A percentile compares a stretch with the other conserved stretches of the same genome.
These are phyloP conservation scores for Pelobates fuscus DNA, from an alignment of 2,113 vertebrate genomes.

Conservation along the genomic window DNA sequence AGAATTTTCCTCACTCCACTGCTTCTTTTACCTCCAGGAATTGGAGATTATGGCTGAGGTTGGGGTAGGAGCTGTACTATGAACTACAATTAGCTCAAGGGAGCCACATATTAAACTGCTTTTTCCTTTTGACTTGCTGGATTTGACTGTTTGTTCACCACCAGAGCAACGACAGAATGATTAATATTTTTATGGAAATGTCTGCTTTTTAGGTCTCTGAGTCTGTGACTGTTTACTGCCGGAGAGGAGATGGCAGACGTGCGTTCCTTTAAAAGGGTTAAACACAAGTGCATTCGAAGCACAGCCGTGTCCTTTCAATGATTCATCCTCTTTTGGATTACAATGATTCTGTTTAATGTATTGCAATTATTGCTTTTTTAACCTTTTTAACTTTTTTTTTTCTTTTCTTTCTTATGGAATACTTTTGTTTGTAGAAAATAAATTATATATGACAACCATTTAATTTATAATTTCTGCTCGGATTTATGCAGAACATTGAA, in stretches of 20 bases:
- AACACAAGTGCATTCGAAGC: constrained; percentile 1
- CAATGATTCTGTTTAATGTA: neutral
- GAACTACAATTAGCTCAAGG: constrained; percentile 84
- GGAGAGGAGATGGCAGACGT: constrained; percentile 11
- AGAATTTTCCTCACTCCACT: constrained; percentile 96
- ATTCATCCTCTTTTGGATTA: neutral
- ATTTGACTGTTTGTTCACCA: constrained; percentile 72
- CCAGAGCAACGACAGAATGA: constrained; percentile 71
- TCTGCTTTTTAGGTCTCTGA: constrained; percentile 33
- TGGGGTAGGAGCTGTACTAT: constrained; percentile 73
- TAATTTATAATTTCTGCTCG: too few species aligned
- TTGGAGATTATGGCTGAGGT: constrained; percentile 82
- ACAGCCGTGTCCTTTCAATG: neutral
- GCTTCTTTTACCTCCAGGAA: constrained; percentile 92
- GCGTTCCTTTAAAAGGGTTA: constrained; percentile 7
- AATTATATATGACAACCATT: too few species aligned
- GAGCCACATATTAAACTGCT: constrained; percentile 90
- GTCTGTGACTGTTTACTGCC: constrained; percentile 29
- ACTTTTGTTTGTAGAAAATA: too few species aligned
- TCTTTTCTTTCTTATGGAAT: neutral
- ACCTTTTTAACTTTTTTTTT: too few species aligned
- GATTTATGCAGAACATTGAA: too few species aligned
- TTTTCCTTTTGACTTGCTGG: constrained; percentile 74
- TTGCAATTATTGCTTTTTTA: too few species aligned
- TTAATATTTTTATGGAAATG: constrained; percentile 69